A percentile compares a stretch with the other conserved stretches of the same genome.
phyloP scores from a whole-genome alignment of 2,797 vertebrate genomes.

The Melopsittacus undulatus region DNA sequence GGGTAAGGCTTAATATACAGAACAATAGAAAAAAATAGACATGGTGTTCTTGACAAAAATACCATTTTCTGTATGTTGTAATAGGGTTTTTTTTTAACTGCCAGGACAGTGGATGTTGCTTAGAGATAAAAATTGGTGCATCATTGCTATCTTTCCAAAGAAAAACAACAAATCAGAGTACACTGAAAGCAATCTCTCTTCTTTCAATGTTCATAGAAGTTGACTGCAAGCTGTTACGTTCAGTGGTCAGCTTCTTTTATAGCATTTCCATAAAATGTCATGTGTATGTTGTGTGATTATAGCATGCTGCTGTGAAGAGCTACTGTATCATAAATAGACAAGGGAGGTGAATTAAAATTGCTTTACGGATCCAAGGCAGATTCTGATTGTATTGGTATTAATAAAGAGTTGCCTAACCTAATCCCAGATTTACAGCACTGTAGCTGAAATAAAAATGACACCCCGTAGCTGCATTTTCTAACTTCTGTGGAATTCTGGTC shows the following conservation, averaged over 20 bases:
- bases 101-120: neutral
- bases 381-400: neutral
- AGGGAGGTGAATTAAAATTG: neutral
- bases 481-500: neutral
- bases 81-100: neutral
- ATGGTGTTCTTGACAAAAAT: neutral
- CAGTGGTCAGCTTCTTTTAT: neutral
- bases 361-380: neutral
- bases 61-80: neutral
- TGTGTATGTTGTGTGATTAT: neutral
- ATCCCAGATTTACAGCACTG: neutral
- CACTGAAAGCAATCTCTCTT: neutral
- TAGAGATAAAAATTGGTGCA: neutral
- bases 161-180: neutral
- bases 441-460: neutral
- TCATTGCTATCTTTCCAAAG: neutral
- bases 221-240: neutral
- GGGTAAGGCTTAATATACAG: neutral
- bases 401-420: neutral
- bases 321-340: neutral
- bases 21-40: neutral
- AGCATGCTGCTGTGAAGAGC: neutral
- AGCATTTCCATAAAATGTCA: neutral
- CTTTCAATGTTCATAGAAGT: fast-evolving
- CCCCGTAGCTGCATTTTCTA: neutral